Evolutionary conservation across 2,888 invertebrate species (phyloP), one percentile per base, ranked within the genome.

Genomic region (Phymatocera aterrima): DNA sequence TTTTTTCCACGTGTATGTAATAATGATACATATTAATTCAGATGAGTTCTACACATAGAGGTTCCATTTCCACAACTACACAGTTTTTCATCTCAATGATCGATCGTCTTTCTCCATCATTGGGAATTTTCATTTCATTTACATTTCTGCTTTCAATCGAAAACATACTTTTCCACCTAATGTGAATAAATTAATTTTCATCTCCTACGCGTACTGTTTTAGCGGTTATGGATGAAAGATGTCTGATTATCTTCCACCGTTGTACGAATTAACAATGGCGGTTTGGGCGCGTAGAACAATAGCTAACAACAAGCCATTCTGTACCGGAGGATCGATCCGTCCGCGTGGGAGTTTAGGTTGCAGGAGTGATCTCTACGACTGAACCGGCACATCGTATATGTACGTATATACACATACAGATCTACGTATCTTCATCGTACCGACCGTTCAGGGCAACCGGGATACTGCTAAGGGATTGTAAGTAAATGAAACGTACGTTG

Each of bases 101-200:
- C n/a, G n/a, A n/a, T n/a, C n/a, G n/a, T n/a, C n/a, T n/a, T n/a
- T n/a, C n/a, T n/a, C n/a, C n/a, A n/a, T n/a, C n/a, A n/a, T n/a
- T n/a, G n/a, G n/a, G n/a, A n/a, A n/a, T n/a, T n/a, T n/a, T n/a
- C n/a, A n/a, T n/a, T n/a, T n/a, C n/a, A n/a, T n/a, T n/a, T n/a
- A n/a, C n/a, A n/a, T n/a, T n/a, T n/a, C n/a, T n/a, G n/a, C n/a
- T n/a, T n/a, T n/a, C n/a, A n/a, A n/a, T n/a, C n/a, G 28, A 5
- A 21, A 15, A 57, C 15, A 64, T 8, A 34, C 18, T 34, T 64
- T 64, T 28, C 68, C 24, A 28, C 15, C 46, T 48, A 12, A 51
- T 72, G 40, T 28, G 18, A 72, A 72, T 72, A 51, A 72, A 51
- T 34, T 18, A 51, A 72, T 72, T 72, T 72, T 72, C 72, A 72